Evolutionary conservation across 2,113 vertebrate genomes (phyloP).

Genomic region (Tamias sibiricus): DNA sequence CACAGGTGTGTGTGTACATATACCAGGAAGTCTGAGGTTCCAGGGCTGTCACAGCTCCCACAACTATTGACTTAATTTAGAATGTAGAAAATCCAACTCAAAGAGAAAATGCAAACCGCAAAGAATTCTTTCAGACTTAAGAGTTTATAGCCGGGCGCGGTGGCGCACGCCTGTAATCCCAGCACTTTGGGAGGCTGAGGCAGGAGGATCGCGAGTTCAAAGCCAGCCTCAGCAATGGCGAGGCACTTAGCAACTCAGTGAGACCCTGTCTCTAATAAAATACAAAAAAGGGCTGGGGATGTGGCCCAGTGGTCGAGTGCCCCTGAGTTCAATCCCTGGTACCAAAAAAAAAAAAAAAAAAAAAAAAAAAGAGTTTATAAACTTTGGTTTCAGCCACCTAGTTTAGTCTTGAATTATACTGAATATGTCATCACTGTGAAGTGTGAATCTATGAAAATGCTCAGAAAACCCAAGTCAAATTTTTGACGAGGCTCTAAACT

Average conservation of each 20-base stretch:
- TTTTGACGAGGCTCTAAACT: background rate
- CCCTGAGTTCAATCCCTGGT: too few species aligned
- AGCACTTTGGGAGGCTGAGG: too few species aligned
- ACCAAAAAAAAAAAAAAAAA: too few species aligned
- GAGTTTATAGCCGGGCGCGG: too few species aligned
- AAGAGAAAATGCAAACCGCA: background rate
- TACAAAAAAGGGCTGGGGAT: too few species aligned
- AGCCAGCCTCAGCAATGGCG: too few species aligned
- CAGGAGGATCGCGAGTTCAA: too few species aligned
- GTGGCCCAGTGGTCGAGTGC: too few species aligned
- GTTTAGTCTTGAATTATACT: background rate
- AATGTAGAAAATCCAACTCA: background rate
- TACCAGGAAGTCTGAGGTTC: background rate
- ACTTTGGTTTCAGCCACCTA: background rate
- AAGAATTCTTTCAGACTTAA: background rate
- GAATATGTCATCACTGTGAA: background rate
- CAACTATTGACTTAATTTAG: background rate
- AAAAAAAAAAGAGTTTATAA: background rate
- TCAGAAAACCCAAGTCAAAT: conserved; percentile 2
- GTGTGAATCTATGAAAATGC: background rate
- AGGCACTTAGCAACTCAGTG: too few species aligned
- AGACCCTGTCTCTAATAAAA: too few species aligned
- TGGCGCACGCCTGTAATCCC: too few species aligned
- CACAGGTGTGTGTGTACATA: background rate
- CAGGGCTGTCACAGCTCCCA: background rate